Evolutionary conservation across 2,113 vertebrate genomes (phyloP), one percentile per base, ranked within the genome.

Genomic region (Genyomyrus donnyi): DNA sequence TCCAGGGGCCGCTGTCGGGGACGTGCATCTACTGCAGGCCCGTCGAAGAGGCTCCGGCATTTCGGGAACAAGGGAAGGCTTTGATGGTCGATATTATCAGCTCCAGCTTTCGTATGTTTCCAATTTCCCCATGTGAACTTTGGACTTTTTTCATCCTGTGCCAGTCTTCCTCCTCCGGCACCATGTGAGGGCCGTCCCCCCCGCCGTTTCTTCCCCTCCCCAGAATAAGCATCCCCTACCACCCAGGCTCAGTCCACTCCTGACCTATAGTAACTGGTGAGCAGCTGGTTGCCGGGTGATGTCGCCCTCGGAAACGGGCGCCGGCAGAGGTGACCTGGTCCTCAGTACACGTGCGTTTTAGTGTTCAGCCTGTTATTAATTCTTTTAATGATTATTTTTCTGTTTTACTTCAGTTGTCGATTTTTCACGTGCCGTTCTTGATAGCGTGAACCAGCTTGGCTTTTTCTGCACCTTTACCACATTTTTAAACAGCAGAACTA

Each of bases 81-180:
- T 96, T 96, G 94, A 95, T 95, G 95, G 92, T 89, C 90, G 90
- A 93, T 93, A 96, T 95, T 94, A 95, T 95, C 94, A 95, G 94
- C 92, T 94, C 93, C 95, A 96, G 95, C 93, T 93, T 91, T 94
- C 88, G 94, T 93, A 92, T 95, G 94, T 96, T 96, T 96, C 91
- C 94, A 95, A 95, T 96, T 96, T 95, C 95, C 95, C 93, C 93
- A 88, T 94, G 91, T 89, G 92, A 92, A 92, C 91, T 91, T 92
- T 95, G 93, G 74, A 39, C 31, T 19, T 94, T 94, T 95, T 95
- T 95, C 91, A 95, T 95, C 95, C 93, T 0, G n/a, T 56, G 91
- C 95, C 95, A 96, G 94, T 94, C 95, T 94, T 95, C 95, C 93
- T 95, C 95, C 95, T 94, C 91, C 93, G 92, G 91, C 91, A 92